phyloP scores from a whole-genome alignment of 2,888 invertebrate species.

The Ormyrus thymus region DNA sequence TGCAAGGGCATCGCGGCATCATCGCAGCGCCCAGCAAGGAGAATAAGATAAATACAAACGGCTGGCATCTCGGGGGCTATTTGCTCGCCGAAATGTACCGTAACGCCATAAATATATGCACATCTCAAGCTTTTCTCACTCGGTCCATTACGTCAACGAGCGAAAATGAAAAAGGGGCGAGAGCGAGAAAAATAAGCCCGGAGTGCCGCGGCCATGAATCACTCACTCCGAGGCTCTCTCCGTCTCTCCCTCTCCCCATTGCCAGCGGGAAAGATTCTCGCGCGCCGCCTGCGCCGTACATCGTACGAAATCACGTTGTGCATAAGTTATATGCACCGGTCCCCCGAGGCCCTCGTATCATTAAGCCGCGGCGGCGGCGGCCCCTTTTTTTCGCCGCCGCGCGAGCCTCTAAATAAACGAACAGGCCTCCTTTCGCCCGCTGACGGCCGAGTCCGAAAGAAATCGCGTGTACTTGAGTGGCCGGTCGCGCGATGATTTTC shows the following conservation, averaged over 20 bases:
- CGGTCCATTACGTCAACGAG: conserved; percentile 31
- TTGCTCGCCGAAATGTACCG: conserved; percentile 21
- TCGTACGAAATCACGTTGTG: conserved; percentile 33
- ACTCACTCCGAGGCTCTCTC: conserved; percentile 24
- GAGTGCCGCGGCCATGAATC: conserved; percentile 17
- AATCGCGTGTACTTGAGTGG: conserved; percentile 42
- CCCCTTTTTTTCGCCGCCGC: not conserved
- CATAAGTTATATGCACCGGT: conserved; percentile 18
- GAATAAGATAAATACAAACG: too few species aligned
- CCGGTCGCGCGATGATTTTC: conserved; percentile 25
- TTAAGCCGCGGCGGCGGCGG: not conserved
- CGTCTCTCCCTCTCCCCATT: too few species aligned
- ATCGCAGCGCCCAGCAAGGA: too few species aligned
- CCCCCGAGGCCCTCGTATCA: not conserved
- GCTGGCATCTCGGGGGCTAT: not conserved
- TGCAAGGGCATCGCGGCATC: too few species aligned
- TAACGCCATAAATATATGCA: conserved; percentile 15
- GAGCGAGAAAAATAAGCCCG: too few species aligned
- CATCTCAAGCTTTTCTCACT: conserved; percentile 1
- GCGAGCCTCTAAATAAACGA: conserved; percentile 25
- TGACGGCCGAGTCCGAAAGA: conserved; percentile 1
- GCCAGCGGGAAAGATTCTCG: conserved; percentile 7
- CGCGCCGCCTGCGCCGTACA: not conserved
- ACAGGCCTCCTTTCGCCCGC: not conserved
- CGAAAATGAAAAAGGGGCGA: not conserved